A percentile compares a stretch with the other conserved stretches of the same genome.
phyloP scores from a whole-genome alignment of 2,113 vertebrate species.

The Ammospiza caudacuta region DNA sequence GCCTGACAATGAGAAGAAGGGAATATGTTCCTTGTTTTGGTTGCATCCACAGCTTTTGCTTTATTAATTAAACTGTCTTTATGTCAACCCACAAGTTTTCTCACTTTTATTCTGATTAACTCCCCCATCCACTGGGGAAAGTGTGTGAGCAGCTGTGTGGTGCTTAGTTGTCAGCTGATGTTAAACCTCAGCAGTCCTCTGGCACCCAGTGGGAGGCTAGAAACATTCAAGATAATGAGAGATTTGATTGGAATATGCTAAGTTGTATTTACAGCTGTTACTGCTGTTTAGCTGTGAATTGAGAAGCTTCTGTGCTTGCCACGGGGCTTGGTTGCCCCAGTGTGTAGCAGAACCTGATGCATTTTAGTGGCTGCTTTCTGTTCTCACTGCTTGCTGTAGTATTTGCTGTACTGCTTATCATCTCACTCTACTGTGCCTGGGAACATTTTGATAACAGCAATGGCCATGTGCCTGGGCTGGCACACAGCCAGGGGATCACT shows the following conservation, averaged over 20 bases:
- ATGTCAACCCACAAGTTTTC: background rate
- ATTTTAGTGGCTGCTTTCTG: background rate
- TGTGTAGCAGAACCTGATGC: background rate
- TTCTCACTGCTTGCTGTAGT: background rate
- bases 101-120: background rate
- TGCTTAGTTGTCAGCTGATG: background rate
- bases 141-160: background rate
- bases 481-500: rapidly evolving
- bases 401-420: background rate
- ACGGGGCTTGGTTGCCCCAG: background rate
- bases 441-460: background rate
- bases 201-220: background rate
- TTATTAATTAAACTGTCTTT: background rate
- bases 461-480: background rate
- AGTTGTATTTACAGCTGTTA: background rate
- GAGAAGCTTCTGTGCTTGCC: background rate
- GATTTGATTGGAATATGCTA: background rate
- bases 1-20: background rate
- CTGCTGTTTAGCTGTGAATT: background rate
- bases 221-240: background rate
- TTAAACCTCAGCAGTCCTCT: background rate
- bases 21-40: background rate
- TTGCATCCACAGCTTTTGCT: background rate
- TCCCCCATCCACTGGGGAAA: background rate
- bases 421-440: background rate